Percentiles rank a stretch among this genome's conserved stretches.
These are phyloP conservation scores for Zhuqinia jingwanae DNA, from an alignment of 2,888 invertebrate genomes.

Conservation along the genomic window DNA sequence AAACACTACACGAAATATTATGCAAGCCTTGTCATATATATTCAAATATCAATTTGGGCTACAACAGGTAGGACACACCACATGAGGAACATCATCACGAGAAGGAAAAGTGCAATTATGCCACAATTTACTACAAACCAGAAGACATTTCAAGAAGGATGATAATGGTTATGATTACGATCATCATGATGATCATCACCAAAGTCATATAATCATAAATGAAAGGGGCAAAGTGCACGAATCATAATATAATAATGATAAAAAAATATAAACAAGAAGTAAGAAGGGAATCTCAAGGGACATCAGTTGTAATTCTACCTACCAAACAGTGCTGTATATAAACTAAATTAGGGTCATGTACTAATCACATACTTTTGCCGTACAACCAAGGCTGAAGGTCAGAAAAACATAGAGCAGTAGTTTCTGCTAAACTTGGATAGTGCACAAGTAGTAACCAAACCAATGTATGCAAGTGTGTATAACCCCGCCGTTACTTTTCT, in stretches of 20 bases:
- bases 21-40: constrained; percentile 61
- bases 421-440: not conserved
- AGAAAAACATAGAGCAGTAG: constrained; percentile 7
- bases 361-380: constrained; percentile 14
- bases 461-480: no score
- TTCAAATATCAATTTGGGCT: constrained; percentile 34
- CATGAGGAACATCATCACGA: not conserved
- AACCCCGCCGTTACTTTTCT: no score
- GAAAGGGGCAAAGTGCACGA: constrained; percentile 44
- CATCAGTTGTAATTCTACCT: constrained; percentile 19
- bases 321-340: constrained; percentile 26
- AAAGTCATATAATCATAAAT: no score
- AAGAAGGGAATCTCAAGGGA: constrained; percentile 15
- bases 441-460: not conserved
- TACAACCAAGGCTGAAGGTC: constrained; percentile 41
- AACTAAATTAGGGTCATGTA: constrained; percentile 58
- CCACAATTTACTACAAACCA: constrained; percentile 22
- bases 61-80: constrained; percentile 23
- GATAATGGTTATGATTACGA: not conserved
- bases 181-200: not conserved
- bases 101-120: constrained; percentile 41
- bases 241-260: not conserved
- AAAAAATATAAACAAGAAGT: constrained; percentile 21
- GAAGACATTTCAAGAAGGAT: constrained; percentile 6
- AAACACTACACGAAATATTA: constrained; percentile 5